Conservation (phyloP, 2,113 vertebrate species). For the Callocephalon fimbriatum region DNA sequence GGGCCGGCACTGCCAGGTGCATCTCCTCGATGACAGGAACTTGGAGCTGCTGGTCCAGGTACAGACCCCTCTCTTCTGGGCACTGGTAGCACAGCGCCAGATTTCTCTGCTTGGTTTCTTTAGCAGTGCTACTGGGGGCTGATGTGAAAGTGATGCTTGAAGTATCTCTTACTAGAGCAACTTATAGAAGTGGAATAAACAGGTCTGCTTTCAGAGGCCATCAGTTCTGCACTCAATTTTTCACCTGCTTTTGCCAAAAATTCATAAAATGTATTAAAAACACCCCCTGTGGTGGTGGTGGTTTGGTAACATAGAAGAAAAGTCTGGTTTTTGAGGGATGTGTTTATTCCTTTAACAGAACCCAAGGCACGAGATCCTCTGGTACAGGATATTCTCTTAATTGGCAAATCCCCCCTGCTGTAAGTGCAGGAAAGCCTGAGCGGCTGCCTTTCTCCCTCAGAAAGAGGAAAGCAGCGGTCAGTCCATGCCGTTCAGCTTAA, state of each 20-base stretch:
- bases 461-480: neutral
- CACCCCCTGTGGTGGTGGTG: rapidly evolving
- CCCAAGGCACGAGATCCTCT: neutral
- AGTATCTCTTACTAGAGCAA: neutral
- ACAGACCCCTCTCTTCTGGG: neutral
- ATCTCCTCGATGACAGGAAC: constrained; percentile 92
- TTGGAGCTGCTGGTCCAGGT: constrained; percentile 98
- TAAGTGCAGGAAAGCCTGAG: neutral
- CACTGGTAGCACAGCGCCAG: rapidly evolving
- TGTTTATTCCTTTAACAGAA: neutral
- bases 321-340: neutral
- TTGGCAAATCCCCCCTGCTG: neutral
- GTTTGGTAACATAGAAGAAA: neutral
- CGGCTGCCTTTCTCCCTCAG: neutral
- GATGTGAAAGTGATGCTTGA: neutral
- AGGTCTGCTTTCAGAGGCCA: rapidly evolving
- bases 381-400: neutral
- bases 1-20: constrained; percentile 92
- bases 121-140: neutral
- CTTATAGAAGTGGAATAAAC: neutral
- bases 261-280: neutral
- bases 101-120: neutral
- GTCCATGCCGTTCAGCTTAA: neutral
- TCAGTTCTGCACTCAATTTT: neutral
- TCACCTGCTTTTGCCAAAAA: neutral